A percentile compares a stretch with the other conserved stretches of the same genome.
Evolutionary conservation across 2,113 vertebrate species (phyloP).

Genomic region (Clarias batrachus): DNA sequence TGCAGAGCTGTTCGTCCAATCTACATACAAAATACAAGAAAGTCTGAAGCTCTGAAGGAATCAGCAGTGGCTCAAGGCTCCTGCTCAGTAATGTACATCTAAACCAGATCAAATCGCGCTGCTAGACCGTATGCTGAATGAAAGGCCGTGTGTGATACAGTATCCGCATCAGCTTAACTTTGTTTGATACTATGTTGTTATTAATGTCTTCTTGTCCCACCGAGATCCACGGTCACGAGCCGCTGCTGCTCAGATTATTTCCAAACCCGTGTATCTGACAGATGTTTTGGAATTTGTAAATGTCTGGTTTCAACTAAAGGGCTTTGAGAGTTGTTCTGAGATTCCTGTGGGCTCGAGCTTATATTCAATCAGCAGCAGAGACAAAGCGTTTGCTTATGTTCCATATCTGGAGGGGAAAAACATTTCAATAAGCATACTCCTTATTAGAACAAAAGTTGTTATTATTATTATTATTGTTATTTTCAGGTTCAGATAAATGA

Average conservation of each 20-base stretch:
- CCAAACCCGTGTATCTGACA: slow-evolving; percentile 50
- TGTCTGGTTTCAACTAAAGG: slow-evolving; percentile 59
- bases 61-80: too few species aligned
- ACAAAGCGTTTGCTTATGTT: slow-evolving; percentile 32
- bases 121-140: neutral
- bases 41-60: too few species aligned
- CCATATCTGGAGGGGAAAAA: slow-evolving; percentile 4
- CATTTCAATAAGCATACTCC: neutral
- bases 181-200: neutral
- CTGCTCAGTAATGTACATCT: neutral
- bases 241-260: slow-evolving; percentile 30
- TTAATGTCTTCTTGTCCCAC: neutral
- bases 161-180: neutral
- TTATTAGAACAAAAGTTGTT: neutral
- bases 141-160: neutral
- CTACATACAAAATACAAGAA: too few species aligned
- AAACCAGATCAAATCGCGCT: neutral
- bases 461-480: neutral
- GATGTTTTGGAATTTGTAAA: slow-evolving; percentile 53
- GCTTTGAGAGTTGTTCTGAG: slow-evolving; percentile 62
- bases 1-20: too few species aligned
- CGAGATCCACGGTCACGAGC: neutral
- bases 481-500: neutral
- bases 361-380: slow-evolving; percentile 57
- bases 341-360: slow-evolving; percentile 62